Percentiles rank a stretch among this genome's conserved stretches.
phyloP scores from a whole-genome alignment of 2,888 invertebrate genomes.

The Orthosia gothica region DNA sequence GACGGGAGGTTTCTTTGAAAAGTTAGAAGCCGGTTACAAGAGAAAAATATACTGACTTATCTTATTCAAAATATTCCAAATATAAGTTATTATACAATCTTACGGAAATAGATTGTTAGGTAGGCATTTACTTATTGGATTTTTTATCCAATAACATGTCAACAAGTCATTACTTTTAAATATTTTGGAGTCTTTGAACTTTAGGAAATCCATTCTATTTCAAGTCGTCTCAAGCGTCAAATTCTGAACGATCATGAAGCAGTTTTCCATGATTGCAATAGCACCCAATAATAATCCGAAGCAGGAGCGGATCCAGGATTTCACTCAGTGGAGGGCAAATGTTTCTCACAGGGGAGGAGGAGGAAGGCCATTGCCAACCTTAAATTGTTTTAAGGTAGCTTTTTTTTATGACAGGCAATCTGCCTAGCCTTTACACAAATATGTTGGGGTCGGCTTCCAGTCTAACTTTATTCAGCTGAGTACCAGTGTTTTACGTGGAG shows the following conservation, averaged over 20 bases:
- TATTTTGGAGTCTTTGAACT: neutral
- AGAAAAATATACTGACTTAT: neutral
- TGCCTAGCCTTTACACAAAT: too few relatives aligned
- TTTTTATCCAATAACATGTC: neutral
- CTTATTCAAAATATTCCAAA: neutral
- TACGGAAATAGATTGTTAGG: neutral
- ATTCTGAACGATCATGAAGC: neutral
- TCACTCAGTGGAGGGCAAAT: too few relatives aligned
- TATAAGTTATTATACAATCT: neutral
- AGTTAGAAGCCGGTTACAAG: neutral
- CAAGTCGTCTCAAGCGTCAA: neutral
- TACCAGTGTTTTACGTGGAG: too few relatives aligned
- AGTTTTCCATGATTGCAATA: neutral
- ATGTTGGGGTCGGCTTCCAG: too few relatives aligned
- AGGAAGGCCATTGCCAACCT: too few relatives aligned
- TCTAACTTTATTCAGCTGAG: too few relatives aligned
- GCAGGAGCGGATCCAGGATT: too few relatives aligned
- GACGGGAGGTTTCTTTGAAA: neutral
- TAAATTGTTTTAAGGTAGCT: too few relatives aligned
- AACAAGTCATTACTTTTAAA: neutral
- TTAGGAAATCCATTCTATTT: constrained; percentile 1
- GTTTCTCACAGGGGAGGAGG: too few relatives aligned
- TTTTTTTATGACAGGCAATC: too few relatives aligned
- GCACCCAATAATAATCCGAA: neutral
- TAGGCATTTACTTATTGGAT: neutral